A percentile compares a stretch with the other conserved stretches of the same genome.
Conservation (phyloP, 2,888 invertebrate genomes). For the Nematopogon swammerdamellus region DNA sequence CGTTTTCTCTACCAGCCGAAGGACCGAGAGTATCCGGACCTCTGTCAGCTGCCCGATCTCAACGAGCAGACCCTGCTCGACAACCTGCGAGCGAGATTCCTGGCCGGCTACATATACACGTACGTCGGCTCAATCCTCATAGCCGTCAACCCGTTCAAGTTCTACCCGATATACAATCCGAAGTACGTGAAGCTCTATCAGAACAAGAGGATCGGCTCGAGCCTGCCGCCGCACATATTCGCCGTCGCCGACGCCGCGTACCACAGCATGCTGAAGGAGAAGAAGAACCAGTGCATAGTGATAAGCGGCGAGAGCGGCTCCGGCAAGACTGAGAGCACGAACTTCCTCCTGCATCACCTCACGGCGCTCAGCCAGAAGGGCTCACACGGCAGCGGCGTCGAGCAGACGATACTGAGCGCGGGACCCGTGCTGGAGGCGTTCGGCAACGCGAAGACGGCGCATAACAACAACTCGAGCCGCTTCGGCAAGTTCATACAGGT, state of each 20-base stretch:
- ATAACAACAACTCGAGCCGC: constrained; percentile 95
- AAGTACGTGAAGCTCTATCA: constrained; percentile 96
- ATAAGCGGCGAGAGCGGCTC: constrained; percentile 94
- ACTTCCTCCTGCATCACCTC: constrained; percentile 90
- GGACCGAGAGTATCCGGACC: constrained; percentile 91
- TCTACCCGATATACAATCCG: constrained; percentile 96
- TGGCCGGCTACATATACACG: constrained; percentile 91
- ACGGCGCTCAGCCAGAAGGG: constrained; percentile 94
- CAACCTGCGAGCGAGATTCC: constrained; percentile 85
- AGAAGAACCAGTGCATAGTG: constrained; percentile 88
- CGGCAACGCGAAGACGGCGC: constrained; percentile 97
- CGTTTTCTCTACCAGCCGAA: constrained; percentile 88
- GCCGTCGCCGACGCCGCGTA: constrained; percentile 94
- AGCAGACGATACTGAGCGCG: constrained; percentile 93
- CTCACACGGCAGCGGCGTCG: constrained; percentile 91
- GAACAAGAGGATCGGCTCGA: constrained; percentile 85
- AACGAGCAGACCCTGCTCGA: constrained; percentile 91
- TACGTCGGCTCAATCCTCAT: constrained; percentile 95
- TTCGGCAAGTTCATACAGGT: constrained; percentile 98
- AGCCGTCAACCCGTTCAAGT: constrained; percentile 91
- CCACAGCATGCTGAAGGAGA: constrained; percentile 89
- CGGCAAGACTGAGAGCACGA: constrained; percentile 97
- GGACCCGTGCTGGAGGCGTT: constrained; percentile 97
- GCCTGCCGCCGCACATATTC: constrained; percentile 94
- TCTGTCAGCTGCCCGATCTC: constrained; percentile 92